Evolutionary conservation across 2,888 invertebrate species (phyloP).

Genomic region (Xylocampa areola): DNA sequence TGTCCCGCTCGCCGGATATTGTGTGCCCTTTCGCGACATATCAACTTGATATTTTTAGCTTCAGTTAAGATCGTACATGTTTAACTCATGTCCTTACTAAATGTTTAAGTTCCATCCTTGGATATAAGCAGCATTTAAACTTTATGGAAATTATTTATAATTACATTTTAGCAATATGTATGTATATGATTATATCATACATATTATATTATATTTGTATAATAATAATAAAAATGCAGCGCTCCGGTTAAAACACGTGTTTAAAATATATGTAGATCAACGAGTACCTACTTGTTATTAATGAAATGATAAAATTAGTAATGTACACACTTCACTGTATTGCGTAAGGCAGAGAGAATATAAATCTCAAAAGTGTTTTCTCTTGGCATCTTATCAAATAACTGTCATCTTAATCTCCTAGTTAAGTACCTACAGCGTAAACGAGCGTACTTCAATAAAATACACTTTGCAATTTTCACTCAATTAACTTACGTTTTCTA

Average conservation of each 20-base stretch:
- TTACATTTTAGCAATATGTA: not conserved
- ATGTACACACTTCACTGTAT: conserved; percentile 1
- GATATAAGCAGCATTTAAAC: too few relatives aligned
- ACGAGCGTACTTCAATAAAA: conserved; percentile 30
- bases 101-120: conserved; percentile 2
- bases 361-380: conserved; percentile 5
- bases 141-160: too few relatives aligned
- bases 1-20: conserved; percentile 41
- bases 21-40: conserved; percentile 44
- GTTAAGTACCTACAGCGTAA: conserved; percentile 21
- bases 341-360: not conserved
- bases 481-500: conserved; percentile 46
- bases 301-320: not conserved
- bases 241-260: not conserved
- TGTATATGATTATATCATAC: not conserved
- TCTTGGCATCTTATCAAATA: conserved; percentile 33
- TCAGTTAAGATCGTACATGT: conserved; percentile 20
- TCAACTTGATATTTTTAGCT: conserved; percentile 47
- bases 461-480: conserved; percentile 40
- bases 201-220: too few relatives aligned
- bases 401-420: conserved; percentile 27
- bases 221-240: too few relatives aligned
- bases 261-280: not conserved
- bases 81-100: conserved; percentile 17
- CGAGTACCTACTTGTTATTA: not conserved